Conservation (phyloP, 2,888 invertebrate genomes). For the Theristus sp. region DNA sequence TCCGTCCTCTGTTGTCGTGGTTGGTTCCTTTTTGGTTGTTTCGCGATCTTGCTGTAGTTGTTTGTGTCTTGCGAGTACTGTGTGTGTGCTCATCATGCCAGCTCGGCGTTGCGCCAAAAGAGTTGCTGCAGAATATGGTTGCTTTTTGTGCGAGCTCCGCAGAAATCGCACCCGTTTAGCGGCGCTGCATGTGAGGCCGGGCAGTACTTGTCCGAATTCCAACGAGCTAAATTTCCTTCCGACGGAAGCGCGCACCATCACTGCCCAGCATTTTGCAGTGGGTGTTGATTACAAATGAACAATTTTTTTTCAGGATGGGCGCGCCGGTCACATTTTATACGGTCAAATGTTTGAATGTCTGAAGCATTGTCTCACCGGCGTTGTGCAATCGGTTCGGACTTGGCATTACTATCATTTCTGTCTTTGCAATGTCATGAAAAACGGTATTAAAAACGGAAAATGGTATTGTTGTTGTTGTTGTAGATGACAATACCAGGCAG, state of each 20-base stretch:
- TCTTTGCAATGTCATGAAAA: not conserved
- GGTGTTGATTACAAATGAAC: no score
- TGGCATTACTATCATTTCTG: not conserved
- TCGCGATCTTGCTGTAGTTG: not conserved
- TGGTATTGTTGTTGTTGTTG: not conserved
- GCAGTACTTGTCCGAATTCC: no score
- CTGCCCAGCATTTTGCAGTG: no score
- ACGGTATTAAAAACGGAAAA: not conserved
- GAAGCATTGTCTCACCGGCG: conserved; percentile 25
- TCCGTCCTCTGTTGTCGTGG: conserved; percentile 52
- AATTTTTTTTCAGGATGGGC: conserved; percentile 26
- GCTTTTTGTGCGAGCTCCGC: not conserved
- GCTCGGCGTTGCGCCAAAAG: not conserved
- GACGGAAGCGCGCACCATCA: not conserved
- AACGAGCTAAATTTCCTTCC: not conserved
- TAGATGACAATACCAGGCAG: not conserved
- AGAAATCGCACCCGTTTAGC: not conserved
- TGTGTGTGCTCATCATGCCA: not conserved
- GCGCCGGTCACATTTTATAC: conserved; percentile 28
- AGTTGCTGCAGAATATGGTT: not conserved
- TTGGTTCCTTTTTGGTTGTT: conserved; percentile 29
- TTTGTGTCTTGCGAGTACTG: not conserved
- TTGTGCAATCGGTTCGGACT: conserved; percentile 29
- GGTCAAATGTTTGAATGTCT: conserved; percentile 30
- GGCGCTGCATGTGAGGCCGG: no score